A percentile compares a stretch with the other conserved stretches of the same genome.
Evolutionary conservation across 92 coral and sea anemone species (phyloP).

Genomic region (Phenganax marumi): DNA sequence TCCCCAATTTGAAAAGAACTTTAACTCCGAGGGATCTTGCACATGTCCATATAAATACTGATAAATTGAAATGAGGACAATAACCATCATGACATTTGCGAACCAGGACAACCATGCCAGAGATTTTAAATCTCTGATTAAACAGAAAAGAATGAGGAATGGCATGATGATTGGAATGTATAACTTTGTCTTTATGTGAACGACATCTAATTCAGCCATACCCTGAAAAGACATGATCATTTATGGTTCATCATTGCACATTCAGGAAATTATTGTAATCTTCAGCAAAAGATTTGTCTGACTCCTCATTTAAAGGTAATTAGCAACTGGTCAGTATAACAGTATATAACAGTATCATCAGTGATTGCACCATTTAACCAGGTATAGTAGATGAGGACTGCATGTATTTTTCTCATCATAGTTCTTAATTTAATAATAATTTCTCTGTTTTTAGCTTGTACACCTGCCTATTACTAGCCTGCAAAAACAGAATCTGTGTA

Average conservation of each 20-base stretch:
- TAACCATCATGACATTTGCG: constrained; percentile 64
- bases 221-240: constrained; percentile 46
- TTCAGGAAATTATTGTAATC: background rate
- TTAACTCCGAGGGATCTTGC: constrained; percentile 58
- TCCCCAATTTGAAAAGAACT: constrained; percentile 63
- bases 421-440: background rate
- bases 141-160: constrained; percentile 70
- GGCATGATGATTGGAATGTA: constrained; percentile 82
- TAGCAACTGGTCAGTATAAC: background rate
- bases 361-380: too few relatives aligned
- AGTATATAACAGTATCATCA: too few relatives aligned
- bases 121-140: constrained; percentile 71
- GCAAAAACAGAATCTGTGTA: background rate
- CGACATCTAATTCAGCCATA: constrained; percentile 37
- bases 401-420: background rate
- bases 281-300: background rate
- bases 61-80: constrained; percentile 63
- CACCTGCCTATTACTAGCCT: background rate
- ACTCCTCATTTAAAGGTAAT: background rate
- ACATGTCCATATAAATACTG: constrained; percentile 68
- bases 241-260: background rate
- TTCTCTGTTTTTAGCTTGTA: background rate
- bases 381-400: too few relatives aligned
- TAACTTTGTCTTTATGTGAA: constrained; percentile 61
- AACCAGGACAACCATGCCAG: constrained; percentile 71